Evolutionary conservation across 2,888 invertebrate species (phyloP).

Genomic region (Caradrina clavipalpis): DNA sequence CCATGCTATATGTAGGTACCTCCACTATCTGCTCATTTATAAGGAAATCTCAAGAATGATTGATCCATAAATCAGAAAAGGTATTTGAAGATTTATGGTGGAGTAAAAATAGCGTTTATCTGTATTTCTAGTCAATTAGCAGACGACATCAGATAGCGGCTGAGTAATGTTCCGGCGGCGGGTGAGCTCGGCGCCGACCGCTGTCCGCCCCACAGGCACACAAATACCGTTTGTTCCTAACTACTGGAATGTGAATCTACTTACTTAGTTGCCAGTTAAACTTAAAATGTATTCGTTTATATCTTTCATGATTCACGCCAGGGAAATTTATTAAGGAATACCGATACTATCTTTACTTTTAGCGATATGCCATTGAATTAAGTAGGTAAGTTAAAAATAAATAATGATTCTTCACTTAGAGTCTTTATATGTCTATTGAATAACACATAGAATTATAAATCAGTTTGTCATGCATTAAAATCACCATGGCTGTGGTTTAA

Average conservation of each 20-base stretch:
- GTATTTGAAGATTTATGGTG: constrained; percentile 78
- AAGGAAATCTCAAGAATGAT: constrained; percentile 46
- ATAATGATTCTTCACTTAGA: neutral
- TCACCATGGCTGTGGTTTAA: constrained; percentile 22
- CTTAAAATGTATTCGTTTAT: constrained; percentile 13
- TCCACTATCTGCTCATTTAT: constrained; percentile 7
- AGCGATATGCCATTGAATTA: neutral
- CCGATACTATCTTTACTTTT: neutral
- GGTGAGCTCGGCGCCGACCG: constrained; percentile 43
- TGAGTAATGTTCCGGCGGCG: constrained; percentile 81
- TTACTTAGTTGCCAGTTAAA: neutral
- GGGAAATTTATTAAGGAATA: neutral
- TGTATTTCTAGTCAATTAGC: constrained; percentile 90
- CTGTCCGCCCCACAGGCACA: constrained; percentile 56
- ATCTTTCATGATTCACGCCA: neutral
- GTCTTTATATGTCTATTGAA: neutral
- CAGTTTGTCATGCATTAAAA: constrained; percentile 25
- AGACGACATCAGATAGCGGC: constrained; percentile 86
- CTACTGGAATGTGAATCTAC: constrained; percentile 50
- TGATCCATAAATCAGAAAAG: constrained; percentile 66
- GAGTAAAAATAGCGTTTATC: constrained; percentile 87
- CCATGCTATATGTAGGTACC: neutral
- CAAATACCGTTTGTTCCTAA: constrained; percentile 67
- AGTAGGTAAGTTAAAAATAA: neutral
- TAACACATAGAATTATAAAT: constrained; percentile 4